A percentile compares a stretch with the other conserved stretches of the same genome.
phyloP scores from a whole-genome alignment of 2,113 vertebrate genomes.

The Xenus cinereus region DNA sequence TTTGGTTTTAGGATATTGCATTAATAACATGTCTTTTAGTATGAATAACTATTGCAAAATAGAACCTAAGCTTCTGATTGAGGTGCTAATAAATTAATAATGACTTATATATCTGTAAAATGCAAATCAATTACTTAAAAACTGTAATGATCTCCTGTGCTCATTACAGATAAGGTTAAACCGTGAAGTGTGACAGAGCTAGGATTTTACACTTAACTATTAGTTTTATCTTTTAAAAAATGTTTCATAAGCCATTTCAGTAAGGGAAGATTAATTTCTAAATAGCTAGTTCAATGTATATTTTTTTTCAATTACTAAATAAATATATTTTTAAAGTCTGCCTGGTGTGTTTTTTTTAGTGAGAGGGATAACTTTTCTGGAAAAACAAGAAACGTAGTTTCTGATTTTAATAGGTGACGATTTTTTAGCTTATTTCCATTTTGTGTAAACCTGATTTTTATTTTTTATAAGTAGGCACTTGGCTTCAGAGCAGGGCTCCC shows the following conservation, averaged over 20 bases:
- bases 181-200: not conserved
- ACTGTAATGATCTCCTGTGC: not conserved
- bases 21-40: not conserved
- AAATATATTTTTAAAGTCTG: slow-evolving; percentile 10
- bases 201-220: not conserved
- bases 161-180: not conserved
- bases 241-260: not conserved
- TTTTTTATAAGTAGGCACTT: not conserved
- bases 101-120: not conserved
- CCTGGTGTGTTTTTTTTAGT: not conserved
- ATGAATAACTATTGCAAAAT: not conserved
- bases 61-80: not conserved
- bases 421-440: not conserved
- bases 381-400: not conserved
- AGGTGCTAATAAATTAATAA: not conserved
- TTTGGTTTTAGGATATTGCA: not conserved
- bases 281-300: not conserved
- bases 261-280: not conserved
- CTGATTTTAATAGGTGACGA: not conserved
- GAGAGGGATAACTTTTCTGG: not conserved
- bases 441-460: not conserved
- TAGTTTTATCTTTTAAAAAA: not conserved
- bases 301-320: slow-evolving; percentile 18
- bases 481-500: not conserved
- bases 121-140: not conserved